phyloP scores from a whole-genome alignment of 1,140 invertebrate species.

The Brachionus rubens region DNA sequence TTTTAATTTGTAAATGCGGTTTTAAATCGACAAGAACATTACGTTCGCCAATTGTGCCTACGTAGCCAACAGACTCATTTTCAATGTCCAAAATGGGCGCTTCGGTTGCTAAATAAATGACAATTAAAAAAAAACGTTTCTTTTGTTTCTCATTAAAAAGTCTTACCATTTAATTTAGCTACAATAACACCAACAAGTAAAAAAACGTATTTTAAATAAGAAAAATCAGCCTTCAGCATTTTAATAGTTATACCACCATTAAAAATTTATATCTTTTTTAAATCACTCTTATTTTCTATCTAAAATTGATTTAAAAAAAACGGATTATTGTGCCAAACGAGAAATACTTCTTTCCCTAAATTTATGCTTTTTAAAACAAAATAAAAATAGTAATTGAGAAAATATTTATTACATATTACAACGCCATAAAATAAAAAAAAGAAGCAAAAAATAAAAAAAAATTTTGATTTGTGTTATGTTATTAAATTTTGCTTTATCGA shows the following conservation, averaged over 20 bases:
- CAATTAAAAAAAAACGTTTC: neutral
- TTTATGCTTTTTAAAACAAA: too few relatives aligned
- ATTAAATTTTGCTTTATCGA: neutral
- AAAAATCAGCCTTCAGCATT: neutral
- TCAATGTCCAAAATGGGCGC: constrained; percentile 21
- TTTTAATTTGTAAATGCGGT: constrained; percentile 44
- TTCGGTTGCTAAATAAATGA: neutral
- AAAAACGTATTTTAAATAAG: neutral
- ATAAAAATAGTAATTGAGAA: too few relatives aligned
- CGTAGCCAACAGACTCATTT: constrained; percentile 15
- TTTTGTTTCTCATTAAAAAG: too few relatives aligned
- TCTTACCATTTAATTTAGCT: neutral
- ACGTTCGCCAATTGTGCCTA: constrained; percentile 13
- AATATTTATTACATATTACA: too few relatives aligned
- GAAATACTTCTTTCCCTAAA: too few relatives aligned
- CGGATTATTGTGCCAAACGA: too few relatives aligned
- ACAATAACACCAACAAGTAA: neutral
- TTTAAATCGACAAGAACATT: constrained; percentile 37
- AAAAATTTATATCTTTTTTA: too few relatives aligned
- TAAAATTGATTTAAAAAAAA: too few relatives aligned
- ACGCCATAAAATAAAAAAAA: too few relatives aligned
- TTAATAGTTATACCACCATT: neutral
- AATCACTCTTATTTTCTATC: too few relatives aligned
- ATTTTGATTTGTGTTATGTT: neutral
- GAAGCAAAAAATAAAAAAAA: too few relatives aligned